Evolutionary conservation across 2,888 invertebrate genomes (phyloP).

Genomic region (Crossocerus cetratus): DNA sequence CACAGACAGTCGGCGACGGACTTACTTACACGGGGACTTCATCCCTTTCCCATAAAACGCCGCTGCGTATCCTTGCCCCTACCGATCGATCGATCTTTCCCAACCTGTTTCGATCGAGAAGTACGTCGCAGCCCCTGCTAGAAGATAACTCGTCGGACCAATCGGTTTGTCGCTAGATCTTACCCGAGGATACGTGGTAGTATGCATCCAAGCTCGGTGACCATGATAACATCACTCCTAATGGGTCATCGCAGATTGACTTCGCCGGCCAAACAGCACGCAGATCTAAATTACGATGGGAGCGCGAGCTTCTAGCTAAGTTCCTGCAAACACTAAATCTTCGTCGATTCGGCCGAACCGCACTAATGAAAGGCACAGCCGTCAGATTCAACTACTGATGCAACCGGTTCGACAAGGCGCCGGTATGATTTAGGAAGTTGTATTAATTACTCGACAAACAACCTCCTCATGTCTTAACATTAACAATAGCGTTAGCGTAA

Average conservation of each 20-base stretch:
- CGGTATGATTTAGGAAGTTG: too few species aligned
- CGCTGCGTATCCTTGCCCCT: constrained; percentile 13
- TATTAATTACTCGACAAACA: too few species aligned
- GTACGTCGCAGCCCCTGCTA: constrained; percentile 32
- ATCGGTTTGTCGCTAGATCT: constrained; percentile 39
- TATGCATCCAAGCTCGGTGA: constrained; percentile 24
- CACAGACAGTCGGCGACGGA: constrained; percentile 55
- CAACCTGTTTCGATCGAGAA: constrained; percentile 50
- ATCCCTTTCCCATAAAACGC: constrained; percentile 61
- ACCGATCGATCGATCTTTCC: constrained; percentile 34
- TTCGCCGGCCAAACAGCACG: constrained; percentile 20
- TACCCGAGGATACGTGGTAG: constrained; percentile 26
- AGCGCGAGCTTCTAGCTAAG: background rate
- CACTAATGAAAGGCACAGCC: background rate
- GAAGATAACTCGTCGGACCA: constrained; percentile 57
- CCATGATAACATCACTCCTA: constrained; percentile 45
- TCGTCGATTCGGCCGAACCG: constrained; percentile 10
- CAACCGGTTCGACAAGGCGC: too few species aligned
- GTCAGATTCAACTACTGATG: too few species aligned
- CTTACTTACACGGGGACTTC: constrained; percentile 59
- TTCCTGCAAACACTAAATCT: background rate
- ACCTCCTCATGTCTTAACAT: too few species aligned
- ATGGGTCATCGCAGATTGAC: constrained; percentile 41
- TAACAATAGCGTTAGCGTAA: too few species aligned
- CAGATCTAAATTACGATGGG: background rate